These are phyloP conservation scores for Panzeria rudis DNA, from an alignment of 2,888 invertebrate genomes.

Conservation along the genomic window DNA sequence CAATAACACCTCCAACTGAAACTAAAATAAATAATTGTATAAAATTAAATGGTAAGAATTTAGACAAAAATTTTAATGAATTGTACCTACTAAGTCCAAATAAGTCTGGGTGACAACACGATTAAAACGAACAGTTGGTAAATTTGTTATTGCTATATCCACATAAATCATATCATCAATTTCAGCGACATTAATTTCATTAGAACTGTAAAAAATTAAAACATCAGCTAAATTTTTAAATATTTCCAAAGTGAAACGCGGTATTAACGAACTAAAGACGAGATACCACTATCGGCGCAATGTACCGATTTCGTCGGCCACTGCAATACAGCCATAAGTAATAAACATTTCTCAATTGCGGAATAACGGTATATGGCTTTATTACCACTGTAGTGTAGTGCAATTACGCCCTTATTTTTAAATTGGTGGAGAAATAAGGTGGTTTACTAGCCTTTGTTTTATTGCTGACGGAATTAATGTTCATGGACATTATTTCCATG, in stretches of 20 bases:
- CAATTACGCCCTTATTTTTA: too few species aligned
- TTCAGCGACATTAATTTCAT: slow-evolving; percentile 59
- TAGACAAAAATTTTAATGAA: background rate
- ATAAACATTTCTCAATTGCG: too few species aligned
- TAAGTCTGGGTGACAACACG: slow-evolving; percentile 77
- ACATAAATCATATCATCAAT: slow-evolving; percentile 54
- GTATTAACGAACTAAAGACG: too few species aligned
- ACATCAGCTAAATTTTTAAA: background rate
- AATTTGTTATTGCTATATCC: slow-evolving; percentile 74
- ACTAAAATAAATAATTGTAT: slow-evolving; percentile 68
- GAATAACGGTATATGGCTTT: too few species aligned
- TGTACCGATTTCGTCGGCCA: too few species aligned
- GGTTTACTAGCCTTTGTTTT: too few species aligned
- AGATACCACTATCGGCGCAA: too few species aligned
- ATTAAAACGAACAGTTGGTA: slow-evolving; percentile 75
- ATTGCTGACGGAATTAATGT: too few species aligned
- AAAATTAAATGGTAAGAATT: background rate
- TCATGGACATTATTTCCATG: too few species aligned
- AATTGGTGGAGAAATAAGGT: too few species aligned
- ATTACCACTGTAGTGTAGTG: too few species aligned
- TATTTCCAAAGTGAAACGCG: background rate
- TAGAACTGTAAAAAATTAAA: slow-evolving; percentile 69
- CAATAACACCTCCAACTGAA: slow-evolving; percentile 77
- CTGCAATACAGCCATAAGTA: too few species aligned
- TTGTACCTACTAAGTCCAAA: slow-evolving; percentile 76